phyloP scores from a whole-genome alignment of 2,113 vertebrate genomes.

The Hydrochoerus hydrochaeris region DNA sequence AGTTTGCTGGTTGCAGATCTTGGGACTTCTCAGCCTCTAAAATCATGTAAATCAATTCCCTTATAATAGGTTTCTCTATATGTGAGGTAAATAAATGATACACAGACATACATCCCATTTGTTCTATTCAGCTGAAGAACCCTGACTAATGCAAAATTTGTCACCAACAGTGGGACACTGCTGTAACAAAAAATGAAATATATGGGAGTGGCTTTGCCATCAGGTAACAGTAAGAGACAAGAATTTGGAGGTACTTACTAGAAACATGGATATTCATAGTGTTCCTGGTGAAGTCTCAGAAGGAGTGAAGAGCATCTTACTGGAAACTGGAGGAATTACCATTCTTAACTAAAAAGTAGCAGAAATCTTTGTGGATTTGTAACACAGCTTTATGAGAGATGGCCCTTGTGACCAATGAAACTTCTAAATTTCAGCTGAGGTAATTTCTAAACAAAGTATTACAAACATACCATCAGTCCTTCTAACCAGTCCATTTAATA shows the following conservation, averaged over 20 bases:
- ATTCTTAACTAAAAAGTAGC: neutral
- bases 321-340: neutral
- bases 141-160: neutral
- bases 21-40: neutral
- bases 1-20: neutral
- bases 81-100: neutral
- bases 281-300: neutral
- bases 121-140: neutral
- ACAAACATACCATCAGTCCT: neutral
- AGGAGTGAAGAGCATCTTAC: neutral
- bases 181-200: neutral
- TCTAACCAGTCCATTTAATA: neutral
- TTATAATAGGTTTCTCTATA: neutral
- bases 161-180: neutral
- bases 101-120: neutral
- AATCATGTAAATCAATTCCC: neutral
- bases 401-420: neutral
- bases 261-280: neutral
- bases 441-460: neutral
- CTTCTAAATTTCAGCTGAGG: neutral
- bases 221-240: neutral
- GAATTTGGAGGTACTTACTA: neutral
- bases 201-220: neutral
- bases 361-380: neutral
- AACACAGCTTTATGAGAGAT: neutral